A percentile compares a stretch with the other conserved stretches of the same genome.
phyloP scores from a whole-genome alignment of 2,797 vertebrate species.

The Pangasius djambal region DNA sequence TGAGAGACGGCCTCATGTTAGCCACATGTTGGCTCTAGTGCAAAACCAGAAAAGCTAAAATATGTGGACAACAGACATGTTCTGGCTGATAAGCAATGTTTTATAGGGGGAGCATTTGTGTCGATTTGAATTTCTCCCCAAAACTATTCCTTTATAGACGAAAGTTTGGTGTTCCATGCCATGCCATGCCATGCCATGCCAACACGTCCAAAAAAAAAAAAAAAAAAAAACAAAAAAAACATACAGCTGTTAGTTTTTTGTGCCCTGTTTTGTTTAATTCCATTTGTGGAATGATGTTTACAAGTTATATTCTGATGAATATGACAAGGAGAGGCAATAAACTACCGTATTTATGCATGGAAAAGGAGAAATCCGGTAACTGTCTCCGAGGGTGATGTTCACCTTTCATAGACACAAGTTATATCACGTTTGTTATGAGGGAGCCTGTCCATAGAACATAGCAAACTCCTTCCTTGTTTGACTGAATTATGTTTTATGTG shows the following conservation, averaged over 20 bases:
- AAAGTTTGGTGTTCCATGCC: slow-evolving; percentile 31
- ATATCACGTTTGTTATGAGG: slow-evolving; percentile 24
- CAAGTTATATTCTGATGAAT: slow-evolving; percentile 60
- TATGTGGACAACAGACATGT: background rate
- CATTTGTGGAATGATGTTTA: slow-evolving; percentile 61
- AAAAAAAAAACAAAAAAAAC: background rate
- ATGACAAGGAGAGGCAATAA: slow-evolving; percentile 83
- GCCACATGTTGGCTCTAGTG: background rate
- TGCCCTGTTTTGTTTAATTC: slow-evolving; percentile 61
- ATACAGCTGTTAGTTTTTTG: slow-evolving; percentile 32
- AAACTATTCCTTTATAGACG: slow-evolving; percentile 13
- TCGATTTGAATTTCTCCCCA: background rate
- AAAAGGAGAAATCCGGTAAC: slow-evolving; percentile 42
- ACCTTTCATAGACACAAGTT: slow-evolving; percentile 43
- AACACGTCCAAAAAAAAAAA: background rate
- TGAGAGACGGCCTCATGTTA: background rate
- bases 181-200: slow-evolving; percentile 21
- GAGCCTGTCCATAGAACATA: slow-evolving; percentile 42
- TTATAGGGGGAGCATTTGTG: background rate
- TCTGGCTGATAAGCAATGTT: background rate
- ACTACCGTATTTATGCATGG: slow-evolving; percentile 54
- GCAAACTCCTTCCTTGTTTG: slow-evolving; percentile 37
- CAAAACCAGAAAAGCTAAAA: background rate
- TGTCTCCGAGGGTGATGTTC: slow-evolving; percentile 49
- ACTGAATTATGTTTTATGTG: slow-evolving; percentile 32